Base-by-base conservation (phyloP, 2,888 invertebrate genomes). In the Microctonus brassicae region DNA sequence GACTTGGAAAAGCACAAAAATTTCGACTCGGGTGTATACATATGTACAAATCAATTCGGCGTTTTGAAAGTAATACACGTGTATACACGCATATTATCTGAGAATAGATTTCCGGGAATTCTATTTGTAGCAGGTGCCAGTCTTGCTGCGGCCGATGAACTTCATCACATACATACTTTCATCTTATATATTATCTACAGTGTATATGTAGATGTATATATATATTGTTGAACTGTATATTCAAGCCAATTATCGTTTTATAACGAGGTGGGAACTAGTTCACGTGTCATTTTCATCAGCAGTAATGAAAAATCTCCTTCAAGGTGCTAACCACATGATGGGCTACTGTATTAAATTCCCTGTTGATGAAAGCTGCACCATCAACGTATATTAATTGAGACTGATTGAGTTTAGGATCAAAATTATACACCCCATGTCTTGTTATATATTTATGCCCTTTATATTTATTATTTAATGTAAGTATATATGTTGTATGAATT, bases 271-370 rank as follows among this genome's bases (percentile, higher is more conserved):
- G 22, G 57, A 47, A 69, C 11, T 22, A 29, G 34, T 22, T 52
- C 52, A 22, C 60, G 42, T 68, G 60, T 52, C n/a, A 39, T 39
- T 58, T 33, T 24, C 68, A 33, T 68, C 62, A 69, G 26, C 69
- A 55, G 29, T 64, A 63, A 61, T 62, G 69, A 61, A 53, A 61
- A 69, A 69, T 69, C 62, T 24, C 55, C 24, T 68, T 29, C 29
- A 29, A 29, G 29, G 29, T 29, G 29, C 7, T 5, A 29, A 29
- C 7, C 7, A 29, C 7, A 7, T 36, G 10, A 7, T 2, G 11
- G 7, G 11, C 2, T 33, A 7, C 2, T 20, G 2, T 20, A 10
- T 6, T 34, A 34, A 9, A n/a, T 34, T 34, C 36, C 33, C 3
- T 0, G 62, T 13, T 62, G 36, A 26, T 36, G 20, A 20, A 36